phyloP scores from a whole-genome alignment of 2,888 invertebrate species.

The Synergus laeviventris region DNA sequence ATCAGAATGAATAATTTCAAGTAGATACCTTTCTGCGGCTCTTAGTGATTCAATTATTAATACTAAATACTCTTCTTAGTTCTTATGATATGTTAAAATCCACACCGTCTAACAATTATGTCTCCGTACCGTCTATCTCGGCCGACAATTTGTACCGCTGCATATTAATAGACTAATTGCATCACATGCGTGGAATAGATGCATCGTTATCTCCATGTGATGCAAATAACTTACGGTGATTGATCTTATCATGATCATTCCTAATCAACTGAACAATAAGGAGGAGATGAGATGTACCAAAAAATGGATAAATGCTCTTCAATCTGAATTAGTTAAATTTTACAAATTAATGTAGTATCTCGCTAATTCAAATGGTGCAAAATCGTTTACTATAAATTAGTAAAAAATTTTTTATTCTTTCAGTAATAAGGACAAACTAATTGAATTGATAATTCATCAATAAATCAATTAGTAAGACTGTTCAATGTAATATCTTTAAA shows the following conservation, averaged over 20 bases:
- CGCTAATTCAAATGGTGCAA: too few species aligned
- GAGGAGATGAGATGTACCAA: background rate
- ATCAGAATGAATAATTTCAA: too few species aligned
- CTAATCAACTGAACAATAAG: slow-evolving; percentile 9
- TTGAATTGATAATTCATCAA: too few species aligned
- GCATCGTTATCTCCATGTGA: slow-evolving; percentile 16
- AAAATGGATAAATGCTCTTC: background rate
- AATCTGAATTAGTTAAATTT: too few species aligned
- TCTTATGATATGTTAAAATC: background rate
- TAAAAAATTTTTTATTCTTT: too few species aligned
- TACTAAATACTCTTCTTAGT: background rate
- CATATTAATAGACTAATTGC: slow-evolving; percentile 60
- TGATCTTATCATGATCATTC: background rate
- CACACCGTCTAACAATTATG: slow-evolving; percentile 7
- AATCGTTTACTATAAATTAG: too few species aligned
- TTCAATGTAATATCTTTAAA: too few species aligned
- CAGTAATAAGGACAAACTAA: too few species aligned
- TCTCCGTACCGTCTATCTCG: slow-evolving; percentile 26
- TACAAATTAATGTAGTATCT: too few species aligned
- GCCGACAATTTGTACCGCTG: slow-evolving; percentile 17
- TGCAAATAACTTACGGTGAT: slow-evolving; percentile 26
- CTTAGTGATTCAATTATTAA: background rate
- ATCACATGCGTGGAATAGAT: slow-evolving; percentile 41
- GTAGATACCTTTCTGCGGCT: too few species aligned
- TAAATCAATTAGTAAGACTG: too few species aligned